These are phyloP conservation scores for Aurelia sp. DNA, from an alignment of 30 jellyfish, hydroid and myxozoan species.

Conservation along the genomic window DNA sequence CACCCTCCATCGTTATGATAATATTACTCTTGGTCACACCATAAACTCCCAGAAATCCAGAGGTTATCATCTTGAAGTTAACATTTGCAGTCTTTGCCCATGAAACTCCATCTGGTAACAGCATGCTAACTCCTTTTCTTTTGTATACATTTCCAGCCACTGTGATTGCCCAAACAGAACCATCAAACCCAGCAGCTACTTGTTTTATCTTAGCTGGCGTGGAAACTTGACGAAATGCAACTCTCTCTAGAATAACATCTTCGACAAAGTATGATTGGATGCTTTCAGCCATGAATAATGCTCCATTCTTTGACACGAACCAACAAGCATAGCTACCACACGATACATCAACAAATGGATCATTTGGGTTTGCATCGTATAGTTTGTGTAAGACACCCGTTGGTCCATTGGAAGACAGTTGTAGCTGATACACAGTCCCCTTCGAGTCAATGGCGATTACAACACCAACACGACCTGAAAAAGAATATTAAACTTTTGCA, in stretches of 20 bases:
- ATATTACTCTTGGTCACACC: constrained; percentile 76
- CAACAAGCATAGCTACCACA: constrained; percentile 85
- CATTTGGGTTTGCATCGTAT: constrained; percentile 8
- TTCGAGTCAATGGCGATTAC: constrained; percentile 32
- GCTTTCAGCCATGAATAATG: constrained; percentile 22
- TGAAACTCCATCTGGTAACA: constrained; percentile 64
- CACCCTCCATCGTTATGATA: constrained; percentile 68
- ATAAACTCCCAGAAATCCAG: constrained; percentile 80
- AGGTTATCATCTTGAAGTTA: constrained; percentile 39
- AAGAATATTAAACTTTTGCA: not conserved
- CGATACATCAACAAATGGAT: constrained; percentile 37
- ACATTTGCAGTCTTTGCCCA: constrained; percentile 38
- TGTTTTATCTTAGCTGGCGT: constrained; percentile 16
- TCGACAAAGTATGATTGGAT: constrained; percentile 12
- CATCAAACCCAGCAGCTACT: constrained; percentile 81
- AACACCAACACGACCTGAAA: constrained; percentile 57
- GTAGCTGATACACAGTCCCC: constrained; percentile 36
- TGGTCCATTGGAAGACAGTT: constrained; percentile 27
- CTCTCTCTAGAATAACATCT: not conserved
- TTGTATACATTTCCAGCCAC: constrained; percentile 61
- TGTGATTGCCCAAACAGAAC: constrained; percentile 74
- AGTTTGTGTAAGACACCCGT: constrained; percentile 36
- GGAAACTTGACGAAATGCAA: not conserved
- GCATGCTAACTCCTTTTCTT: constrained; percentile 53
- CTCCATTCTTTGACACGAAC: constrained; percentile 34